Evolutionary conservation across 1,140 invertebrate genomes (phyloP).

Genomic region (Aradophagus sp.): DNA sequence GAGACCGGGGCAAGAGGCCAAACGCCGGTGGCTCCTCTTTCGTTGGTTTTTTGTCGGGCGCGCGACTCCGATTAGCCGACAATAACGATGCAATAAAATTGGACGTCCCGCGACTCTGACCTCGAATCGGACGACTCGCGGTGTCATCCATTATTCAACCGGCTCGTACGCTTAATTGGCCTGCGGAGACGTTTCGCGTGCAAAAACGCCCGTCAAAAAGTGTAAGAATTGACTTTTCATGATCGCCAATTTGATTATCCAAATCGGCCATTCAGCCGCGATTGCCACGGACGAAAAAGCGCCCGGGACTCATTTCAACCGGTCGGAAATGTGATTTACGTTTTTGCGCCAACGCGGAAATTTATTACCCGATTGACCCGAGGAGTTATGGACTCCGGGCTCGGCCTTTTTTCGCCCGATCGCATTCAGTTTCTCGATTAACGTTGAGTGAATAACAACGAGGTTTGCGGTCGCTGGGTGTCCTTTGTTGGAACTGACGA

Average conservation of each 20-base stretch:
- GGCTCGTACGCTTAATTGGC: constrained; percentile 56
- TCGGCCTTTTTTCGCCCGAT: neutral
- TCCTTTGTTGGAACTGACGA: too few species aligned
- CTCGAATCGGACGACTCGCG: constrained; percentile 24
- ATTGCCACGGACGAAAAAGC: neutral
- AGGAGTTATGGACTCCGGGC: neutral
- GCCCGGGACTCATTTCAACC: neutral
- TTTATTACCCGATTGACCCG: neutral
- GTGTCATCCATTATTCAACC: constrained; percentile 61
- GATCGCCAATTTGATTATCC: constrained; percentile 26
- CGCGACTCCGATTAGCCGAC: constrained; percentile 59
- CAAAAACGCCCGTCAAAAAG: constrained; percentile 28
- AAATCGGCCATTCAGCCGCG: constrained; percentile 15
- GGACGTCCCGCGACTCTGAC: constrained; percentile 52
- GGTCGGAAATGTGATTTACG: neutral
- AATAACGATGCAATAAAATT: constrained; percentile 63
- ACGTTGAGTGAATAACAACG: too few species aligned
- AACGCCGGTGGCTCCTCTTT: constrained; percentile 24
- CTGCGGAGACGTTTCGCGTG: constrained; percentile 18
- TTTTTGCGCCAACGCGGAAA: neutral
- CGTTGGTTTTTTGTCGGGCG: constrained; percentile 45
- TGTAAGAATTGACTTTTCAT: constrained; percentile 35
- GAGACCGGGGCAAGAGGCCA: constrained; percentile 9
- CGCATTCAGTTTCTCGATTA: too few species aligned
- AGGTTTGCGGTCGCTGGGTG: too few species aligned